These are phyloP conservation scores for Aegithalos caudatus DNA, from an alignment of 2,113 vertebrate species.

Conservation along the genomic window DNA sequence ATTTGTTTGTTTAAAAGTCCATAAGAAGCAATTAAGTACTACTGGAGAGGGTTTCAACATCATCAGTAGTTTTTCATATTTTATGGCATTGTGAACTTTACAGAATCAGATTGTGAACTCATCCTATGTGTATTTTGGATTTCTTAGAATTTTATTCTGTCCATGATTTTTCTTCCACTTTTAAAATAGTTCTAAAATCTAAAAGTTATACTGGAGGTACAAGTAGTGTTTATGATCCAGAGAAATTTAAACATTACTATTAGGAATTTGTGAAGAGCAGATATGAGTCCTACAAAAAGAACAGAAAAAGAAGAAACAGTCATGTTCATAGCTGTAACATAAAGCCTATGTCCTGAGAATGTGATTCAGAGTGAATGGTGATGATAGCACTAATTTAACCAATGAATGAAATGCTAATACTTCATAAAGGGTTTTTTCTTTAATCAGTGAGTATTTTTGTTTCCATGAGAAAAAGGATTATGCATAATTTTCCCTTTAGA, in stretches of 20 bases:
- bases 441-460: neutral
- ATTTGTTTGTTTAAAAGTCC: neutral
- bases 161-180: neutral
- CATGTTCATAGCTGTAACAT: neutral
- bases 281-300: neutral
- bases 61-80: neutral
- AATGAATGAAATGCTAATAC: neutral
- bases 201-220: neutral
- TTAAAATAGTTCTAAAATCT: neutral
- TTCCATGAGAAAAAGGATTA: neutral
- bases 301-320: neutral
- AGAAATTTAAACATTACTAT: neutral
- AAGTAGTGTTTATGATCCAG: neutral
- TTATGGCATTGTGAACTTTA: neutral
- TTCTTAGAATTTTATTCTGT: neutral
- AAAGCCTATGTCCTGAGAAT: neutral
- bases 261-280: neutral
- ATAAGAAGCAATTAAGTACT: neutral
- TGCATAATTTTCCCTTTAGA: neutral
- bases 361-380: neutral
- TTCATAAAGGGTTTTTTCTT: neutral
- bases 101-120: neutral
- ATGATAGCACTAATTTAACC: neutral
- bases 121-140: neutral
- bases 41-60: neutral